These are phyloP conservation scores for Daubentonia madagascariensis DNA, from an alignment of 2,113 vertebrate genomes.

Conservation along the genomic window DNA sequence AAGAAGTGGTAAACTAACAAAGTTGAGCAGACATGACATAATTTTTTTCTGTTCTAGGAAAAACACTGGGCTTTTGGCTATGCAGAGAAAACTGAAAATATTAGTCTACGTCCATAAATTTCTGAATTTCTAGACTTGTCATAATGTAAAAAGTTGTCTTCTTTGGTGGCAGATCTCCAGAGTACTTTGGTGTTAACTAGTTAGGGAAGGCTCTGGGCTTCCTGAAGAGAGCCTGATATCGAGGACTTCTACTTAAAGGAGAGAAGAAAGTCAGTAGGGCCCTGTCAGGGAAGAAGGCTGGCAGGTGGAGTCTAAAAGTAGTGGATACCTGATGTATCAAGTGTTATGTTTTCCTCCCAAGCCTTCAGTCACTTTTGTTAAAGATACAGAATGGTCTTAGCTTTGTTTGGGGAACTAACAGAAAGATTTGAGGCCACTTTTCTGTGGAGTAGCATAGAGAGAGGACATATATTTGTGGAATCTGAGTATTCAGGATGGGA, in stretches of 20 bases:
- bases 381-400: neutral
- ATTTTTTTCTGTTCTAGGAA: neutral
- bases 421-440: neutral
- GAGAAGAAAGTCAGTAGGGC: neutral
- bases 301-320: neutral
- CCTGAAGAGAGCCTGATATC: neutral
- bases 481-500: neutral
- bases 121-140: neutral
- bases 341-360: neutral
- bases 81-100: conserved; percentile 4
- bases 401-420: neutral
- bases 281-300: neutral
- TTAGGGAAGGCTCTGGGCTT: neutral
- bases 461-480: neutral
- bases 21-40: neutral
- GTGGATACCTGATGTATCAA: neutral
- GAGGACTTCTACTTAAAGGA: neutral
- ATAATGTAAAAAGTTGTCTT: neutral
- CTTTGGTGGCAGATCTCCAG: neutral
- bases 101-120: neutral
- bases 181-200: neutral
- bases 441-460: neutral
- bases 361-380: neutral
- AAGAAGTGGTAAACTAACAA: neutral
- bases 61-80: neutral